These are phyloP conservation scores for Pristionchus entomophagus DNA, from an alignment of 2,888 invertebrate genomes.

Conservation along the genomic window DNA sequence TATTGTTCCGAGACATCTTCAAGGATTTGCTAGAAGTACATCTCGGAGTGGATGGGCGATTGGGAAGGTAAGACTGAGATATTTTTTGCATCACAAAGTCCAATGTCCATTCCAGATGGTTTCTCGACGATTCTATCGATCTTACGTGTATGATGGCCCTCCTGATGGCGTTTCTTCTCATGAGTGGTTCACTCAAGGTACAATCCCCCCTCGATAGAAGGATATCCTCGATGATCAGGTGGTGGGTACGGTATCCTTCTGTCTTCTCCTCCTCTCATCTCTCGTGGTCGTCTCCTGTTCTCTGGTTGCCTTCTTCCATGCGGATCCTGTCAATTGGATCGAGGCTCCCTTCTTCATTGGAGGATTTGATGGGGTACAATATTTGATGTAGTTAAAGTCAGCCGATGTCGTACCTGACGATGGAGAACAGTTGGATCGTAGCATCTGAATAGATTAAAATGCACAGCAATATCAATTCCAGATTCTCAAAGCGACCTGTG, in stretches of 20 bases:
- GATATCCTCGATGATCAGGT: constrained; percentile 3
- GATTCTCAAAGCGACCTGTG: constrained; percentile 24
- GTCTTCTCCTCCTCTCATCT: constrained; percentile 44
- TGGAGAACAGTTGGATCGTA: not conserved
- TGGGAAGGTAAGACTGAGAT: not conserved
- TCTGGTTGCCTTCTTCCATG: constrained; percentile 49
- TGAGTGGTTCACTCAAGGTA: constrained; percentile 45
- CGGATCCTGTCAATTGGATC: constrained; percentile 46
- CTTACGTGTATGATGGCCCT: constrained; percentile 28
- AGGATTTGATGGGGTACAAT: constrained; percentile 35
- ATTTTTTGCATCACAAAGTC: not conserved
- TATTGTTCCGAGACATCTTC: constrained; percentile 41
- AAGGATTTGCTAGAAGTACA: not conserved
- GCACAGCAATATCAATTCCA: not conserved
- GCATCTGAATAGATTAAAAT: not conserved
- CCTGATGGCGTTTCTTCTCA: constrained; percentile 31
- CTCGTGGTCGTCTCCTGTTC: constrained; percentile 47
- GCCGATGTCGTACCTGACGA: not conserved
- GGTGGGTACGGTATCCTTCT: constrained; percentile 46
- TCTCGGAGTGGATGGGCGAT: not conserved
- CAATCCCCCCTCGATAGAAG: no score
- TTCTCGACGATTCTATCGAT: constrained; percentile 19
- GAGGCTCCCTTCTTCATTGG: constrained; percentile 46
- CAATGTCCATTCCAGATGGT: constrained; percentile 7
- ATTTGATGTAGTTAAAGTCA: not conserved